Conservation (phyloP, 35 echinoderm and acorn worm genomes). For the Apostichopus parvimensis region DNA sequence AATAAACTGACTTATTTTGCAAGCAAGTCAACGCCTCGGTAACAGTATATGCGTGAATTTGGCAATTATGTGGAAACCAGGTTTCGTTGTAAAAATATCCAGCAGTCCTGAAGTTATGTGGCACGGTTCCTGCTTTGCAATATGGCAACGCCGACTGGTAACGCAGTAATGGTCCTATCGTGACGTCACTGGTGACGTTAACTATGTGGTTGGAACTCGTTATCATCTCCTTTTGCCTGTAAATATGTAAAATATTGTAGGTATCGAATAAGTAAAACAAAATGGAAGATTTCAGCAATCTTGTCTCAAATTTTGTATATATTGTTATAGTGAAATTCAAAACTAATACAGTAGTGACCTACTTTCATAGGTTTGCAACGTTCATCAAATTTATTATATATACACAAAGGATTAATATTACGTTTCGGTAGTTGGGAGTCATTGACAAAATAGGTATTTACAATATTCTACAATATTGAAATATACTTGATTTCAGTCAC, state of each 20-base stretch:
- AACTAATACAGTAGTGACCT: too few species aligned
- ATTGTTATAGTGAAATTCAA: too few species aligned
- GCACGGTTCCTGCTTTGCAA: background rate
- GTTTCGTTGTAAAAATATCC: slow-evolving; percentile 50
- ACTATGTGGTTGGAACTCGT: background rate
- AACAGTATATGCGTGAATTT: slow-evolving; percentile 27
- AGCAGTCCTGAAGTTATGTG: background rate
- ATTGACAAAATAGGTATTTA: too few species aligned
- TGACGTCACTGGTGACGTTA: background rate
- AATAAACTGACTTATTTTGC: slow-evolving; percentile 32
- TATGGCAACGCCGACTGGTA: background rate
- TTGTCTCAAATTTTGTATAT: too few species aligned
- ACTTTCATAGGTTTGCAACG: too few species aligned
- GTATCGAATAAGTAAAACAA: too few species aligned
- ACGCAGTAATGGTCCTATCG: background rate
- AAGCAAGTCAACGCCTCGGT: slow-evolving; percentile 6
- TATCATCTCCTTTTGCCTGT: slow-evolving; percentile 14
- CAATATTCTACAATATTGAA: too few species aligned
- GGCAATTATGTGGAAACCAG: slow-evolving; percentile 28
- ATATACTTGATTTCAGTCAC: too few species aligned
- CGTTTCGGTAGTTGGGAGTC: too few species aligned
- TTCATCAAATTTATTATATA: too few species aligned
- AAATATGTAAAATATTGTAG: background rate
- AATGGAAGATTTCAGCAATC: too few species aligned
- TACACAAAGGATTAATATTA: too few species aligned